Evolutionary conservation across 2,113 vertebrate genomes (phyloP).

Genomic region (Podiceps cristatus): DNA sequence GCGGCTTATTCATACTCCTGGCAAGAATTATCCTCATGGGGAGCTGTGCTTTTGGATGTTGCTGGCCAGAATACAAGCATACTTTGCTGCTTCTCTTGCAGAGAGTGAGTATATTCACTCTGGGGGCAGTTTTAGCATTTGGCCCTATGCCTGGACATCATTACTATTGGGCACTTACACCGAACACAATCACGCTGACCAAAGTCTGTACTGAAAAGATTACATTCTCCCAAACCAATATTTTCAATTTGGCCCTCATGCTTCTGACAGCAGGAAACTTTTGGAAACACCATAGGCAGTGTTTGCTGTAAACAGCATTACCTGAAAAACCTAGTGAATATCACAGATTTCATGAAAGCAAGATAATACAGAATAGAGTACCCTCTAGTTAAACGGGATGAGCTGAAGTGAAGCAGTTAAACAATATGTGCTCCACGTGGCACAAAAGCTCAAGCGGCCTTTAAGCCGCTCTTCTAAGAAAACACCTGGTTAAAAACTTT

Average conservation of each 20-base stretch:
- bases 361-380: neutral
- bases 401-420: neutral
- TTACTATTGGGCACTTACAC: slow-evolving; percentile 59
- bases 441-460: neutral
- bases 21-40: slow-evolving; percentile 38
- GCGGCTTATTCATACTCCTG: slow-evolving; percentile 56
- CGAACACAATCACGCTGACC: slow-evolving; percentile 33
- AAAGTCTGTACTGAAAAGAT: slow-evolving; percentile 61
- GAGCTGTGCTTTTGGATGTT: neutral
- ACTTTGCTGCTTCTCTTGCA: slow-evolving; percentile 45
- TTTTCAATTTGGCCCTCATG: slow-evolving; percentile 35
- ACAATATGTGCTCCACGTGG: neutral
- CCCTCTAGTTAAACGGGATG: neutral
- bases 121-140: slow-evolving; percentile 58
- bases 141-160: slow-evolving; percentile 61
- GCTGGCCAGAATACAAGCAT: neutral
- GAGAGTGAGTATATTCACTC: slow-evolving; percentile 56
- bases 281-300: neutral
- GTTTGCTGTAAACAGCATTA: slow-evolving; percentile 33
- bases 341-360: neutral
- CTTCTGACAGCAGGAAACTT: slow-evolving; percentile 48
- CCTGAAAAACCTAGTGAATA: slow-evolving; percentile 28
- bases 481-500: neutral
- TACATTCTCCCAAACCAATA: slow-evolving; percentile 54
- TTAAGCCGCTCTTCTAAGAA: neutral